Evolutionary conservation across 2,113 vertebrate species (phyloP).

Genomic region (Lates calcarifer): DNA sequence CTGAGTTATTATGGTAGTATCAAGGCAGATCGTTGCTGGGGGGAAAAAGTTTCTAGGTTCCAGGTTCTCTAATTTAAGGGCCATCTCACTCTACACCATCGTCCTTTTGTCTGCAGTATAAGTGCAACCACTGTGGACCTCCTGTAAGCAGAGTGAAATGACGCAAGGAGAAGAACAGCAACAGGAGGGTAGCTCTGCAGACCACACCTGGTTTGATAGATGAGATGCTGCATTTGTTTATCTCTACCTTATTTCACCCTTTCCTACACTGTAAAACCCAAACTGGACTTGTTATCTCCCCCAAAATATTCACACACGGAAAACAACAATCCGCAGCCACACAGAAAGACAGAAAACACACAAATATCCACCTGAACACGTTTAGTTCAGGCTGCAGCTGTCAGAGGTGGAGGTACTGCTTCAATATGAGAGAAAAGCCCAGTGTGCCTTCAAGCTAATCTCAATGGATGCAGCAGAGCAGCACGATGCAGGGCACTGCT

Average conservation of each 20-base stretch:
- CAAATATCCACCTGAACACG: not conserved
- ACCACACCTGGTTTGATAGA: conserved; percentile 11
- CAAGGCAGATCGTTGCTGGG: not conserved
- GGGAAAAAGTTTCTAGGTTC: no score
- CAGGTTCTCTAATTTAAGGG: conserved; percentile 7
- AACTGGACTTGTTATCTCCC: conserved; percentile 5
- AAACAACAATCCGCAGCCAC: not conserved
- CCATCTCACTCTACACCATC: no score
- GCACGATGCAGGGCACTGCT: conserved; percentile 30
- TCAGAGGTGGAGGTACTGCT: not conserved
- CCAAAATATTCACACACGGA: conserved; percentile 8
- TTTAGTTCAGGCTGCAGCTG: conserved; percentile 17
- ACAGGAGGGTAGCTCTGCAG: conserved; percentile 1
- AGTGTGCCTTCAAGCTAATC: conserved; percentile 48
- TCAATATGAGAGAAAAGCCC: not conserved
- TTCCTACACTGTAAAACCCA: not conserved
- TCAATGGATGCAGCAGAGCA: conserved; percentile 44
- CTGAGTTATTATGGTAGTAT: conserved; percentile 10
- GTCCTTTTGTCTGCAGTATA: conserved; percentile 17
- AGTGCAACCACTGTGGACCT: conserved; percentile 7
- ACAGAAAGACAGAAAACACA: conserved; percentile 4
- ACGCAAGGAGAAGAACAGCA: not conserved
- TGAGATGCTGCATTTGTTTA: conserved; percentile 7
- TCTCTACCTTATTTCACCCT: not conserved
- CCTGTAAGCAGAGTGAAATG: conserved; percentile 15